phyloP scores from a whole-genome alignment of 2,113 vertebrate species.

The Mohoua ochrocephala region DNA sequence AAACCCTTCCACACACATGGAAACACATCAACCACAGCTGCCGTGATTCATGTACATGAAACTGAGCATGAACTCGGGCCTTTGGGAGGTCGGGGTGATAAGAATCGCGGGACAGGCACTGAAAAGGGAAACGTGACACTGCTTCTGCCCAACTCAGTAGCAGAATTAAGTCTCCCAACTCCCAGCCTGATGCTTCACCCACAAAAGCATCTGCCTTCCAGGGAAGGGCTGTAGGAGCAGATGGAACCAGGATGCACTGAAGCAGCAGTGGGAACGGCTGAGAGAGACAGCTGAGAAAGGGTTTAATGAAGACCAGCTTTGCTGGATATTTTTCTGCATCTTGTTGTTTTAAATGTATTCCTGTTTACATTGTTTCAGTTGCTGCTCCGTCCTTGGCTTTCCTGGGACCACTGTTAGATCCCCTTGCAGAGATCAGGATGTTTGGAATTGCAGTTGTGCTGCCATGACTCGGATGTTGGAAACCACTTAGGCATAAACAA shows the following conservation, averaged over 20 bases:
- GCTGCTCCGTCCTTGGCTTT: conserved; percentile 40
- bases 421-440: background rate
- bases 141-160: background rate
- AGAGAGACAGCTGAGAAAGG: background rate
- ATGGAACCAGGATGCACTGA: background rate
- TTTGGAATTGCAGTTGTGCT: conserved; percentile 55
- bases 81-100: background rate
- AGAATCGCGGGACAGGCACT: background rate
- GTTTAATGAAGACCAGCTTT: conserved; percentile 41
- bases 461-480: conserved; percentile 5
- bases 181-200: background rate
- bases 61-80: background rate
- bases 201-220: background rate
- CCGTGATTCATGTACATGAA: background rate
- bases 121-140: background rate
- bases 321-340: background rate
- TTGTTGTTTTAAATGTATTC: conserved; percentile 39
- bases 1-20: background rate
- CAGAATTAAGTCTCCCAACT: background rate
- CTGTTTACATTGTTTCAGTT: conserved; percentile 32
- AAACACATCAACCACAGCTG: background rate
- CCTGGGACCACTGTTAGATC: background rate
- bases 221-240: background rate
- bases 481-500: conserved; percentile 9
- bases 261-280: background rate